These are phyloP conservation scores for Neoarius graeffei DNA, from an alignment of 2,113 vertebrate species.

Conservation along the genomic window DNA sequence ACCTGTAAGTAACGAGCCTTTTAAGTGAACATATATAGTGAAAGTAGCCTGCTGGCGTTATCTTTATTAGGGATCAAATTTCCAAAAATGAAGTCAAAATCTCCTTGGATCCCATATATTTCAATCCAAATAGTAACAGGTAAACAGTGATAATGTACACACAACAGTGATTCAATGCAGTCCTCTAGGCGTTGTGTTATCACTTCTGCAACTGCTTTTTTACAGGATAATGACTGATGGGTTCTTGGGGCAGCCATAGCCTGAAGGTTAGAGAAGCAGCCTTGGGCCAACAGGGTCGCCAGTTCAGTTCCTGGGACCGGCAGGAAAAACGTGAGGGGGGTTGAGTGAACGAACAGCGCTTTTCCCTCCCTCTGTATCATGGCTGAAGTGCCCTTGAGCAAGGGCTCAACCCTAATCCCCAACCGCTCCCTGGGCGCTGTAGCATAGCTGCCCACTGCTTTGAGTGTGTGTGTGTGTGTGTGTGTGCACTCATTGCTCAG, in stretches of 20 bases:
- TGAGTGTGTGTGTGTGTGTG: too few species aligned
- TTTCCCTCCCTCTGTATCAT: too few species aligned
- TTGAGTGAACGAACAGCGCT: too few species aligned
- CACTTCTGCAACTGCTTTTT: not conserved
- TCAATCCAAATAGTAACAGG: not conserved
- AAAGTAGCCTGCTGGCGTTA: not conserved
- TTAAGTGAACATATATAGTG: not conserved
- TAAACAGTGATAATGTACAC: not conserved
- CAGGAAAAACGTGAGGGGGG: too few species aligned
- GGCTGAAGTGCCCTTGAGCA: too few species aligned
- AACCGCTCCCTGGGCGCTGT: too few species aligned
- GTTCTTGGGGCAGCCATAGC: not conserved
- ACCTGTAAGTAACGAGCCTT: not conserved
- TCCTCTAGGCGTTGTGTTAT: not conserved
- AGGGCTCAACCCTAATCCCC: too few species aligned
- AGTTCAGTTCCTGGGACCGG: too few species aligned
- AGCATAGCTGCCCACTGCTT: too few species aligned
- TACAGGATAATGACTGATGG: not conserved
- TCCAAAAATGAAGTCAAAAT: not conserved
- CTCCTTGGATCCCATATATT: not conserved
- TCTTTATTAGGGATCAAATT: not conserved
- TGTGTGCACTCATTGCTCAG: too few species aligned
- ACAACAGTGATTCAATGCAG: not conserved
- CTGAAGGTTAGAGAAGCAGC: too few species aligned
- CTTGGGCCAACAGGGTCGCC: too few species aligned